A percentile compares a stretch with the other conserved stretches of the same genome.
phyloP scores from a whole-genome alignment of 1,140 invertebrate species.

The Papilio polytes region DNA sequence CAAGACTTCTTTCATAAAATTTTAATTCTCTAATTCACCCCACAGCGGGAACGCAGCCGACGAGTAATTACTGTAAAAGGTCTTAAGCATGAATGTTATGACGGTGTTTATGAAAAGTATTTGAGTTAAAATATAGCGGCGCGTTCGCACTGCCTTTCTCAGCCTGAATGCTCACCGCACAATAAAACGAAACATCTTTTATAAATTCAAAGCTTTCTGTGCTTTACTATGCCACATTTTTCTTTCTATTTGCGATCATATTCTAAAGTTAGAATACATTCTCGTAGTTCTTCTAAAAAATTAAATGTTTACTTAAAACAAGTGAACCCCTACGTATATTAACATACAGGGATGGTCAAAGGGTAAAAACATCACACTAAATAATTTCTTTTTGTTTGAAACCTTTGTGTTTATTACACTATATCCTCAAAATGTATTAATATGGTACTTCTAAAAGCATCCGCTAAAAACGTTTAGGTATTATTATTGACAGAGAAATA shows the following conservation, averaged over 20 bases:
- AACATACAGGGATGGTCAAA: not conserved
- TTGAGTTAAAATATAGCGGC: slow-evolving; percentile 68
- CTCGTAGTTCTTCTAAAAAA: slow-evolving; percentile 18
- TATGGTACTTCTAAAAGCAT: not conserved
- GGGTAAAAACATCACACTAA: not conserved
- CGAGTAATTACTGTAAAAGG: slow-evolving; percentile 82
- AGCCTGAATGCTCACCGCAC: slow-evolving; percentile 74
- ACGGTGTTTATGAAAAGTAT: slow-evolving; percentile 82
- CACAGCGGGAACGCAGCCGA: slow-evolving; percentile 55
- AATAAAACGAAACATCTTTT: slow-evolving; percentile 72
- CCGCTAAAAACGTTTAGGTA: not conserved
- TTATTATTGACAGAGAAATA: not conserved
- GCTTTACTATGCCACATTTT: slow-evolving; percentile 36
- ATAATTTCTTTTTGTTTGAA: not conserved
- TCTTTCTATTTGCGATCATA: slow-evolving; percentile 41
- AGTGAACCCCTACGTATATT: not conserved
- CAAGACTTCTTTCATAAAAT: slow-evolving; percentile 79
- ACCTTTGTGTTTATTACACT: not conserved
- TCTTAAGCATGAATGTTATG: slow-evolving; percentile 83
- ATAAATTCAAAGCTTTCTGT: slow-evolving; percentile 52
- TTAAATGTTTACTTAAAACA: slow-evolving; percentile 20
- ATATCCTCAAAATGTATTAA: not conserved
- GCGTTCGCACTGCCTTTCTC: slow-evolving; percentile 68
- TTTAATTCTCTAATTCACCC: slow-evolving; percentile 81
- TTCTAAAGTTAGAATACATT: slow-evolving; percentile 16